Evolutionary conservation across 2,113 vertebrate species (phyloP).

Genomic region (Sphyrna mokarran): DNA sequence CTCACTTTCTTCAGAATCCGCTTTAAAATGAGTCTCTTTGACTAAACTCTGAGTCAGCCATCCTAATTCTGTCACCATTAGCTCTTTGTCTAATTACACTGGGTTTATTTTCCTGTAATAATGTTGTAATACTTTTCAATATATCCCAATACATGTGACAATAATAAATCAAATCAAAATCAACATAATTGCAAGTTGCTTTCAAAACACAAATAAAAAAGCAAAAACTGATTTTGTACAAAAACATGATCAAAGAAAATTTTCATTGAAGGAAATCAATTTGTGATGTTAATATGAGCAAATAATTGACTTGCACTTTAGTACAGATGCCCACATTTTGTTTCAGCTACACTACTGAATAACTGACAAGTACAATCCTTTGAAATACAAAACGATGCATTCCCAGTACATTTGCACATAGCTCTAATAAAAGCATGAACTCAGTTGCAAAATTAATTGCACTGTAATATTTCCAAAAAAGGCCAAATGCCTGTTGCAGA

Average conservation of each 20-base stretch:
- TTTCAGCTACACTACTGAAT: neutral
- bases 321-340: neutral
- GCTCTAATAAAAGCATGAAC: neutral
- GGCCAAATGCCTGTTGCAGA: neutral
- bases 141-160: no score
- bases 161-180: no score
- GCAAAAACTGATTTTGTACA: neutral
- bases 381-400: neutral
- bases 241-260: neutral
- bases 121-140: neutral
- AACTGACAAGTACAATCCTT: neutral
- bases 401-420: neutral
- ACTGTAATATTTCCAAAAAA: conserved; percentile 1
- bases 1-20: neutral
- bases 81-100: neutral
- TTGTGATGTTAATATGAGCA: neutral
- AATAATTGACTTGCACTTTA: neutral
- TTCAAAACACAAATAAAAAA: neutral
- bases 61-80: neutral
- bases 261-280: neutral
- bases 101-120: neutral
- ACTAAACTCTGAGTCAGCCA: neutral
- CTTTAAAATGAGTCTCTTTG: neutral
- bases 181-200: neutral
- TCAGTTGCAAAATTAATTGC: neutral